These are phyloP conservation scores for Abrostola tripartita DNA, from an alignment of 2,888 invertebrate genomes.

Conservation along the genomic window DNA sequence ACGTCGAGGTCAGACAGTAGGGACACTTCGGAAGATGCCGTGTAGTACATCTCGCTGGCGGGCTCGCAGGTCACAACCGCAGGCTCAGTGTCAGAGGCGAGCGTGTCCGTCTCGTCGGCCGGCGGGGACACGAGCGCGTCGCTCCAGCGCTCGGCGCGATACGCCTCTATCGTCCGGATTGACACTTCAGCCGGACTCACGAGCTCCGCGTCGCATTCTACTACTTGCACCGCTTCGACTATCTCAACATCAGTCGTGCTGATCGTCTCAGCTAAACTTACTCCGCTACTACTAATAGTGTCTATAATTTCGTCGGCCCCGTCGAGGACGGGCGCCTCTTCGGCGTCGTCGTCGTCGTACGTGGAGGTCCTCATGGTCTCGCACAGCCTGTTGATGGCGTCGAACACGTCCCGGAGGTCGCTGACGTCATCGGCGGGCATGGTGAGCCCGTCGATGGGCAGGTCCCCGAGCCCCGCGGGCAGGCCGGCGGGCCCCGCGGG, in stretches of 20 bases:
- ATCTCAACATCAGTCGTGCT: constrained; percentile 31
- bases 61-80: constrained; percentile 64
- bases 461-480: constrained; percentile 33
- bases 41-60: constrained; percentile 79
- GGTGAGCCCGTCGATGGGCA: constrained; percentile 75
- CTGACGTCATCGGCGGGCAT: constrained; percentile 75
- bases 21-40: constrained; percentile 82
- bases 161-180: constrained; percentile 62
- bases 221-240: constrained; percentile 32
- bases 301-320: constrained; percentile 34
- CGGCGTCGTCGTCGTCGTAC: constrained; percentile 62
- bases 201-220: constrained; percentile 56
- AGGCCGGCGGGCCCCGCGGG: constrained; percentile 73
- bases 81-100: constrained; percentile 64
- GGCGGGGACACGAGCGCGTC: constrained; percentile 69
- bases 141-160: constrained; percentile 66
- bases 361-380: constrained; percentile 82
- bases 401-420: constrained; percentile 83
- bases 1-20: constrained; percentile 74
- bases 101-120: constrained; percentile 59
- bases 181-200: constrained; percentile 68
- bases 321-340: constrained; percentile 24
- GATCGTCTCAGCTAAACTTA: constrained; percentile 24
- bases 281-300: constrained; percentile 18
- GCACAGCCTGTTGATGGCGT: constrained; percentile 84